Percentiles rank a stretch among this genome's conserved stretches.
Evolutionary conservation across 2,113 vertebrate genomes (phyloP).

Genomic region (Oryzias melastigma): DNA sequence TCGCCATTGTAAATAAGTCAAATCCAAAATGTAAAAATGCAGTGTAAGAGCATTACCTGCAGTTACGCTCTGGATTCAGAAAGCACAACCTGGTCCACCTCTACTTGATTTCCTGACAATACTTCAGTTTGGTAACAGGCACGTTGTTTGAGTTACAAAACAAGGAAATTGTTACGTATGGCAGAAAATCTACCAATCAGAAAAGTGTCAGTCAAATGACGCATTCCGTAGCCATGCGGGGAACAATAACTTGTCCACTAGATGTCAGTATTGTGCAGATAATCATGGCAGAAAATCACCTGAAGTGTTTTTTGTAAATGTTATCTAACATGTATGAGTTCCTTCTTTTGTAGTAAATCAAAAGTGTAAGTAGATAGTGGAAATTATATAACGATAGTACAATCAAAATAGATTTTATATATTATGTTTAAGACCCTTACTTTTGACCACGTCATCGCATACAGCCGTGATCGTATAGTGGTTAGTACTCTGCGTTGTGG

Average conservation of each 20-base stretch:
- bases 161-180: conserved; percentile 14
- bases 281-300: background rate
- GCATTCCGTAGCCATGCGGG: background rate
- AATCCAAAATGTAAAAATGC: no score
- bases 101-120: accelerated
- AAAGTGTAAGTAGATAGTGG: background rate
- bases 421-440: accelerated
- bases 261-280: conserved; percentile 9
- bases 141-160: conserved; percentile 43
- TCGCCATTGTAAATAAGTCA: no score
- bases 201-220: background rate
- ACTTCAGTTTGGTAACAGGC: conserved; percentile 43
- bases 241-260: conserved; percentile 1
- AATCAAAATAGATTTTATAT: background rate
- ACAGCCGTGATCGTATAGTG: conserved; percentile 84
- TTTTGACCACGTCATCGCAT: conserved; percentile 14
- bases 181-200: conserved; percentile 46
- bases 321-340: background rate
- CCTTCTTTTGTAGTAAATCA: background rate
- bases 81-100: accelerated
- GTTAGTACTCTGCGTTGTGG: conserved; percentile 85
- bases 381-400: background rate
- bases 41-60: no score
- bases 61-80: no score
- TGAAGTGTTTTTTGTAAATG: background rate